Base-by-base conservation (phyloP, 64 coral and sea anemone species). In the Catalaphyllia jardinei region DNA sequence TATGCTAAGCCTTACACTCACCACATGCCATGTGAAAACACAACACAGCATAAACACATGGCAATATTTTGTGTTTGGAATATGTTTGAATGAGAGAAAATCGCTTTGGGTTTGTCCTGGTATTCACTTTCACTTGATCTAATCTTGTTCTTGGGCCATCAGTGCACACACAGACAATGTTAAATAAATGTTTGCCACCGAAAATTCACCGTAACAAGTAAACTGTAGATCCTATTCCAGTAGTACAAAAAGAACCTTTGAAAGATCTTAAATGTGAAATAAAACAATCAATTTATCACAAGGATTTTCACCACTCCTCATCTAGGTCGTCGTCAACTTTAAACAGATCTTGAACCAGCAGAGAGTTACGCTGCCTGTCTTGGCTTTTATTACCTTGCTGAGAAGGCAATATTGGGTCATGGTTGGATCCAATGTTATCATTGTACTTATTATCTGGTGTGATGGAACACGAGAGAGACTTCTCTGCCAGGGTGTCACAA, bases 291-390 rank as follows among this genome's bases (percentile, higher is more conserved):
- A 57, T 57, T 18, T 78, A 9, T 55, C 7, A 87, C 31, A 87
- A 0, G 79, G 46, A 80, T 39, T 90, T 90, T 78, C 88, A 90
- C 88, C 88, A 90, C 13, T 82, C 65, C 25, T 22, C 88, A 24
- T 80, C 88, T 59, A 90, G 46, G 1, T 90, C 64, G 38, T 90
- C 78, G 13, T 90, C 78, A 29, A 81, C 79, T 35, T 79, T 52
- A 90, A 90, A 90, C 60, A 90, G 73, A 73, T 82, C 50, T 25
- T 90, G 9, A 71, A 42, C 81, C 12, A 17, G 38, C 62, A 28
- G 62, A 50, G 81, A 85, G 49, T 29, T 42, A 0, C 0, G 24
- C 42, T 71, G 11, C 1, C 3, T 14, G 24, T 24, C 35, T 71
- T 50, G 62, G 20, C 30, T 81, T 62, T 63, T 59, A 15, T 5